These are phyloP conservation scores for Manis javanica DNA, from an alignment of 2,797 vertebrate species.

Conservation along the genomic window DNA sequence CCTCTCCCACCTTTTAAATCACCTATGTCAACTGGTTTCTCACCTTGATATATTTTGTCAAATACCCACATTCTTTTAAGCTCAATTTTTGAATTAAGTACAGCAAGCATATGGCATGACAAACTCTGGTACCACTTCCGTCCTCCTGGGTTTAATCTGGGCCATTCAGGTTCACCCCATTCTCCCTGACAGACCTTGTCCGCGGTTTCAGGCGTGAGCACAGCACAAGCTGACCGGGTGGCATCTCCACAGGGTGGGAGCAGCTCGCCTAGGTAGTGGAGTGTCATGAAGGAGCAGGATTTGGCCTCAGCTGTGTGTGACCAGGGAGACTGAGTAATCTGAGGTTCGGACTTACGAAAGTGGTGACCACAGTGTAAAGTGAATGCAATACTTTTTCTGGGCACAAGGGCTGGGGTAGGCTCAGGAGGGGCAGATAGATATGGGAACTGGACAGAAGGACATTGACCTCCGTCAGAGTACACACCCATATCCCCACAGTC, in stretches of 20 bases:
- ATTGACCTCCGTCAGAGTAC: background rate
- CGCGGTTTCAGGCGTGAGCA: background rate
- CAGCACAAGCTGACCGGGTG: background rate
- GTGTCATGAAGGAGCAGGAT: background rate
- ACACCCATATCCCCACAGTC: background rate
- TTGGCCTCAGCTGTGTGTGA: background rate
- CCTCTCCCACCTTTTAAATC: background rate
- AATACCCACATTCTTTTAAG: conserved; percentile 7
- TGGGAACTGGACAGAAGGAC: background rate
- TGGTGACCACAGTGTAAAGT: background rate
- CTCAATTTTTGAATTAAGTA: background rate
- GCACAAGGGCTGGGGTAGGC: background rate
- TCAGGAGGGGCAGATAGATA: background rate
- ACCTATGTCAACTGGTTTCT: background rate
- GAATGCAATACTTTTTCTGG: background rate
- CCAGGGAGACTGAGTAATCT: background rate
- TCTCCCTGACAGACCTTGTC: background rate
- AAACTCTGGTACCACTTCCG: conserved; percentile 23
- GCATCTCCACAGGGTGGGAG: background rate
- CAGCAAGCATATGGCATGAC: background rate
- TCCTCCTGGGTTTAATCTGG: background rate
- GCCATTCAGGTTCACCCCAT: background rate
- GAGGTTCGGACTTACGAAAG: background rate
- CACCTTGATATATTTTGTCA: background rate
- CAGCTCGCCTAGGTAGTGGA: background rate